Evolutionary conservation across 2,888 invertebrate species (phyloP).

Genomic region (Teleogryllus oceanicus): DNA sequence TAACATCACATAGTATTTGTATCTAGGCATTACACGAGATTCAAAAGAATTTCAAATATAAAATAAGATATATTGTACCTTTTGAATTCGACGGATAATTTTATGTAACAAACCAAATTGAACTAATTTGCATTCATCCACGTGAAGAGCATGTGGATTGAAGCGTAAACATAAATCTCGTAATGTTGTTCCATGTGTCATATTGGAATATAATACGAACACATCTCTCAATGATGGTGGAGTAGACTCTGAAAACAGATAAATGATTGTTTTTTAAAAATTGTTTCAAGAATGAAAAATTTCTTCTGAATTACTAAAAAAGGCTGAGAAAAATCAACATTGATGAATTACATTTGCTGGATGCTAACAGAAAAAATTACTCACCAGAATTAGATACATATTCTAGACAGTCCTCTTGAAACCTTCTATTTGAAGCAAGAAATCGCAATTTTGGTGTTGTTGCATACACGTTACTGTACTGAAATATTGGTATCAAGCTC

Average conservation of each 20-base stretch:
- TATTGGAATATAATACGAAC: slow-evolving; percentile 70
- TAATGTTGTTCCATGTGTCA: slow-evolving; percentile 73
- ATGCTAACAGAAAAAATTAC: slow-evolving; percentile 39
- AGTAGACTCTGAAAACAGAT: slow-evolving; percentile 54
- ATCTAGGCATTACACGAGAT: too few species aligned
- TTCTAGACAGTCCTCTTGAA: slow-evolving; percentile 70
- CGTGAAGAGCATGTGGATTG: slow-evolving; percentile 69
- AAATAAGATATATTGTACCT: slow-evolving; percentile 49
- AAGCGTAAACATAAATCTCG: slow-evolving; percentile 69
- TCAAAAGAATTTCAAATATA: too few species aligned
- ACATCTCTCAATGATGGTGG: slow-evolving; percentile 66
- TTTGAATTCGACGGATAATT: slow-evolving; percentile 75
- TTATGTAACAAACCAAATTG: slow-evolving; percentile 83
- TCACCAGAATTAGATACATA: slow-evolving; percentile 67
- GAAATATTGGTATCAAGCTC: slow-evolving; percentile 72
- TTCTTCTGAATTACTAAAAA: not conserved
- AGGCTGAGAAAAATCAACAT: not conserved
- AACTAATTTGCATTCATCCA: slow-evolving; percentile 77
- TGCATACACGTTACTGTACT: slow-evolving; percentile 83
- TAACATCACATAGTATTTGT: too few species aligned
- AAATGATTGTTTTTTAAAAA: slow-evolving; percentile 23
- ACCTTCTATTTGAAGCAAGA: slow-evolving; percentile 60
- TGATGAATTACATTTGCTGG: slow-evolving; percentile 22
- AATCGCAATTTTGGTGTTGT: slow-evolving; percentile 69
- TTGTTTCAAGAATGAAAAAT: not conserved